Evolutionary conservation across 2,113 vertebrate genomes (phyloP).

Genomic region (Corvus cornix): DNA sequence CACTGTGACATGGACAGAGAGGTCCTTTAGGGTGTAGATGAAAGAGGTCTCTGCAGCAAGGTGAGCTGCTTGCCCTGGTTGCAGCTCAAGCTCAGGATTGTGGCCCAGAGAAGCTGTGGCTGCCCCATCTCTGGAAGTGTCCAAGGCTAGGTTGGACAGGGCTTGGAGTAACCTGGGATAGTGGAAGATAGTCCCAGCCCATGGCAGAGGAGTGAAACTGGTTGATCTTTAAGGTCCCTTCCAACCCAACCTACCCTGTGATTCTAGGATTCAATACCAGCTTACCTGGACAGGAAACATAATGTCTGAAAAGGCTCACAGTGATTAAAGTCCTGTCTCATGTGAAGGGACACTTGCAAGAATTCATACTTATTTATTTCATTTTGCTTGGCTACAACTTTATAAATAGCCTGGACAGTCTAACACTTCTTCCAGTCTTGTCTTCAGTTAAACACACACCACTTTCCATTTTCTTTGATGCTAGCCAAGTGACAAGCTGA

Average conservation of each 20-base stretch:
- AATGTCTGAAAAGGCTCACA: background rate
- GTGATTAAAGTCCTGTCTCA: background rate
- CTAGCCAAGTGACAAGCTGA: background rate
- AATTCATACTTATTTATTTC: background rate
- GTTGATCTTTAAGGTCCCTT: background rate
- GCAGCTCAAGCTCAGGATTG: background rate
- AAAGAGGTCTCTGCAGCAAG: background rate
- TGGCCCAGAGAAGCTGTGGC: background rate
- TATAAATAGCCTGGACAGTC: background rate
- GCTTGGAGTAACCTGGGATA: background rate
- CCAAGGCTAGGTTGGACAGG: background rate
- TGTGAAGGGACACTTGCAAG: background rate
- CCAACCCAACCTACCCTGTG: background rate
- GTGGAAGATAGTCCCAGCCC: background rate
- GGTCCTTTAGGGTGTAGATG: background rate
- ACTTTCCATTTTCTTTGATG: background rate
- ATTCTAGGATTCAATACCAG: background rate
- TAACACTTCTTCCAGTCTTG: background rate
- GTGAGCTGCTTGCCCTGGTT: background rate
- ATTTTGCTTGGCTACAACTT: background rate
- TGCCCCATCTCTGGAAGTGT: background rate
- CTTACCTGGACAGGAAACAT: background rate
- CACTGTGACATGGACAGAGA: background rate
- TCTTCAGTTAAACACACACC: background rate
- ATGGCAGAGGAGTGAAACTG: background rate